phyloP scores from a whole-genome alignment of 2,797 vertebrate species.

The Sebastes minor region DNA sequence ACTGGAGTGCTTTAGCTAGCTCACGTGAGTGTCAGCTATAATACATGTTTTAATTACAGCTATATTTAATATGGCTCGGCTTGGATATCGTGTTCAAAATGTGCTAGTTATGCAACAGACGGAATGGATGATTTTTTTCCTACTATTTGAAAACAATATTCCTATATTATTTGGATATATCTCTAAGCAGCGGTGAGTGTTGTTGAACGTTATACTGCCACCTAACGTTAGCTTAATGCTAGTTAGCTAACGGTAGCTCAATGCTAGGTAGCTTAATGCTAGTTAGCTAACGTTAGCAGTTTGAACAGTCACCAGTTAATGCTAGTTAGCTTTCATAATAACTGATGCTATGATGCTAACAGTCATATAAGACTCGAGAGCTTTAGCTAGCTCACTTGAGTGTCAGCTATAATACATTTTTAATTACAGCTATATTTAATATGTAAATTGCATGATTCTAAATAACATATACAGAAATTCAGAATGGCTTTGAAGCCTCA shows the following conservation, averaged over 20 bases:
- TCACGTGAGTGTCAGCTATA: too few relatives aligned
- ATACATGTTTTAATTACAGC: too few relatives aligned
- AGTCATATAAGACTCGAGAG: neutral
- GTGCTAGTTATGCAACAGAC: neutral
- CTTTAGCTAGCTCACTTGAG: neutral
- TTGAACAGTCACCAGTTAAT: neutral
- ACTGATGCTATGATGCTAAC: neutral
- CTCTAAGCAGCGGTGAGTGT: too few relatives aligned
- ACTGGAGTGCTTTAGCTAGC: rapidly evolving
- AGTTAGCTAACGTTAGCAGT: neutral
- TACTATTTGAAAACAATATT: too few relatives aligned
- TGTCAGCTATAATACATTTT: too few relatives aligned
- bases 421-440: neutral
- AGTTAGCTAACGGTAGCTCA: too few relatives aligned
- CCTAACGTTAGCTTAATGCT: too few relatives aligned
- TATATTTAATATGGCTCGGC: too few relatives aligned
- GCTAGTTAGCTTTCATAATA: neutral
- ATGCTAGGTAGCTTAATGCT: too few relatives aligned
- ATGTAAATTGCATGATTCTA: neutral
- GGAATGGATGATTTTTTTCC: rapidly evolving
- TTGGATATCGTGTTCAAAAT: neutral
- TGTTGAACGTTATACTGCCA: too few relatives aligned
- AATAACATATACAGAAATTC: neutral
- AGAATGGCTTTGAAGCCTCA: neutral
- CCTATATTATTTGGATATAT: too few relatives aligned